Percentiles rank a stretch among this genome's conserved stretches.
Evolutionary conservation across 2,888 invertebrate genomes (phyloP).

Genomic region (Dryococelus australis): DNA sequence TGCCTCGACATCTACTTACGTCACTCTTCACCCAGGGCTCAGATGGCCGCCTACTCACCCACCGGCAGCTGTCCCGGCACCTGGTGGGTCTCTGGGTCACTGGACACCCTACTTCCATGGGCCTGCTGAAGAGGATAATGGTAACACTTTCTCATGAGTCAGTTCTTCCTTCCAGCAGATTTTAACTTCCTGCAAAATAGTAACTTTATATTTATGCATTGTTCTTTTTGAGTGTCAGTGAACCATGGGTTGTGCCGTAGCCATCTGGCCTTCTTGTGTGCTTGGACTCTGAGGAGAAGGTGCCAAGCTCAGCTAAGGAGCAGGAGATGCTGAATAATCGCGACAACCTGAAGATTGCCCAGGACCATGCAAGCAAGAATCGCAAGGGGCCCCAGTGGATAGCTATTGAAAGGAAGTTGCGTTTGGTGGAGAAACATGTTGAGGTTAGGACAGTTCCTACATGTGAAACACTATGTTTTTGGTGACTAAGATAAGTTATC

Average conservation of each 20-base stretch:
- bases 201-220: background rate
- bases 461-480: too few relatives aligned
- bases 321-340: constrained; percentile 78
- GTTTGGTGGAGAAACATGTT: constrained; percentile 83
- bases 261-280: constrained; percentile 91
- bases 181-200: background rate
- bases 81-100: constrained; percentile 96
- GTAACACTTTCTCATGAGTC: constrained; percentile 11
- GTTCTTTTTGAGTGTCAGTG: background rate
- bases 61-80: constrained; percentile 92
- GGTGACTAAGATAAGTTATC: background rate
- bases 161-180: too few relatives aligned
- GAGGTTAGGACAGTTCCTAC: constrained; percentile 62
- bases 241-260: constrained; percentile 61
- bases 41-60: constrained; percentile 84
- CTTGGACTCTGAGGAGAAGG: constrained; percentile 85
- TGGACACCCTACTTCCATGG: constrained; percentile 90
- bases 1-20: constrained; percentile 89
- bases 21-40: constrained; percentile 84
- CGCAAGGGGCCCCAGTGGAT: constrained; percentile 76
- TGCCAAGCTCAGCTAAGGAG: constrained; percentile 76
- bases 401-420: constrained; percentile 73
- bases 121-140: constrained; percentile 84
- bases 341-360: constrained; percentile 95
- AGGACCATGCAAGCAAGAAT: constrained; percentile 74